Base-by-base conservation (phyloP, 2,797 vertebrate genomes). In the Cyclura pinguis region DNA sequence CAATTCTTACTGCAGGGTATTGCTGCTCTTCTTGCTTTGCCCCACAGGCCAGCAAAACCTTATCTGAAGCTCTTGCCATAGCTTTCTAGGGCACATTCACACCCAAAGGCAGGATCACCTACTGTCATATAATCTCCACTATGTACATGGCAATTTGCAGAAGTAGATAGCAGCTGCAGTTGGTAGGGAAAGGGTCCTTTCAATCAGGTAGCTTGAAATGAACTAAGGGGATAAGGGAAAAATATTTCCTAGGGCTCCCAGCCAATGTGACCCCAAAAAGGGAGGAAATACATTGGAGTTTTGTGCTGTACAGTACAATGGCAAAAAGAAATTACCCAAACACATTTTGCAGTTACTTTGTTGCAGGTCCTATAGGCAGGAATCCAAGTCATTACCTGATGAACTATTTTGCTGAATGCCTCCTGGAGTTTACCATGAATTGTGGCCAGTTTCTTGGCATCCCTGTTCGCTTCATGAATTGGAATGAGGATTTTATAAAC, bases 391-490 rank as follows among this genome's bases (percentile, higher is more conserved):
- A 88, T 99, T 99, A 99, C 99, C 99, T 99, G 99, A 94, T 99
- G 99, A 86, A 99, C 99, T 87, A 99, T 99, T 98, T 99, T 99
- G 97, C 98, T 98, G 98, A 99, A 99, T 24, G 99, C 99, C 96
- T 99, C 99, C 95, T 99, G 99, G 80, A 99, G 99, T 99, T 99
- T 99, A 98, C 99, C 99, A 97, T 99, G 99, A 98, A 99, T 99
- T 93, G 98, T 98, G 90, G 99, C 98, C 20, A 99, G 97, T 96
- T 99, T 99, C 97, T 99, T 99, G 91, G 99, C 98, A 22, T 99
- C 99, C 93, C 99, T 98, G 96, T 98, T 99, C 93, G 99, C 99
- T 97, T 99, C 99, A 3, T 99, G 99, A 95, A 99, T 97, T 69
- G 99, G 99, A 97, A 99, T 99, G 92, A 99, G 98, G 87, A 99